These are phyloP conservation scores for Mandrillus leucophaeus DNA, from an alignment of 2,113 vertebrate species.

Conservation along the genomic window DNA sequence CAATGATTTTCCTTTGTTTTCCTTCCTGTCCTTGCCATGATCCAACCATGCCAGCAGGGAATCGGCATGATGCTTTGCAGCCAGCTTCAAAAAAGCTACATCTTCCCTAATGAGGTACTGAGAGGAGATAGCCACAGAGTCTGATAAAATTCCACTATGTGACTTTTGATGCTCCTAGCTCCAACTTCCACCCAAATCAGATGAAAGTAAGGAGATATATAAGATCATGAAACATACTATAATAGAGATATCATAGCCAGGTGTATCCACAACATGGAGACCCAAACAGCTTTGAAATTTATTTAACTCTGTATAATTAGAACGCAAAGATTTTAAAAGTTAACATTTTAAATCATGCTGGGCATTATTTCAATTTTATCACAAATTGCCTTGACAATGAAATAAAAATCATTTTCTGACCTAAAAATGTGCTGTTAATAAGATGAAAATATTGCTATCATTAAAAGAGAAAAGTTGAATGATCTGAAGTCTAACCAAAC, in stretches of 20 bases:
- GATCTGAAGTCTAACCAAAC: not conserved
- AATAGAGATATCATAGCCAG: not conserved
- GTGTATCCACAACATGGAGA: not conserved
- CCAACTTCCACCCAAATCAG: not conserved
- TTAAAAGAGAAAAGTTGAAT: not conserved
- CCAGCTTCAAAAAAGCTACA: not conserved
- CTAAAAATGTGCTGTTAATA: not conserved
- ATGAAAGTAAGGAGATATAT: constrained; percentile 24
- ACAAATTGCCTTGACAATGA: not conserved
- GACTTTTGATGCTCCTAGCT: not conserved
- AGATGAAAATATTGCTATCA: not conserved
- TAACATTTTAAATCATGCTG: not conserved
- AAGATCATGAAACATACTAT: not conserved
- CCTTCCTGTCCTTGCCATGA: not conserved
- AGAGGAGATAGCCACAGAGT: not conserved
- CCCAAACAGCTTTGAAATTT: not conserved
- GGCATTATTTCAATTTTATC: not conserved
- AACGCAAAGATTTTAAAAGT: not conserved
- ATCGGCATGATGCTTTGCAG: not conserved
- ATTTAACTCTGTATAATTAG: not conserved
- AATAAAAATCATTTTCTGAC: not conserved
- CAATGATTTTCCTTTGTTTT: constrained; percentile 6
- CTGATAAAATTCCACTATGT: constrained; percentile 3
- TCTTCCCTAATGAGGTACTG: constrained; percentile 18
- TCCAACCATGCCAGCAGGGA: not conserved